These are phyloP conservation scores for Drosophila kohkoa DNA, from an alignment of 1,140 invertebrate genomes.

Conservation along the genomic window DNA sequence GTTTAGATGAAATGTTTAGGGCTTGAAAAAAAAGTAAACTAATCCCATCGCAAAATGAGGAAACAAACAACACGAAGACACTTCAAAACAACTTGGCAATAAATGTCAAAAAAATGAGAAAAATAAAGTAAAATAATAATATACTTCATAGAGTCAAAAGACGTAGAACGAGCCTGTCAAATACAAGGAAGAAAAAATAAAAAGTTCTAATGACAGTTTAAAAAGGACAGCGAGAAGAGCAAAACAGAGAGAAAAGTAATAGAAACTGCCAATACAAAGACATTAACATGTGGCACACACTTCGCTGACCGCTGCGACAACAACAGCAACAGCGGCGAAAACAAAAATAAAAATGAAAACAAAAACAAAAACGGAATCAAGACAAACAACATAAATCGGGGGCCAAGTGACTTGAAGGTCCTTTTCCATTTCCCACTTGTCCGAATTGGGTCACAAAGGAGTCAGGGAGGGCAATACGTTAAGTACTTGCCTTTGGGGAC, in stretches of 20 bases:
- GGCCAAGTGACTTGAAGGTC: constrained; percentile 33
- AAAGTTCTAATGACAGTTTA: constrained; percentile 54
- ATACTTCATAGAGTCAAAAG: not conserved
- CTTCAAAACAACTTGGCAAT: constrained; percentile 45
- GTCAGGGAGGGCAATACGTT: constrained; percentile 37
- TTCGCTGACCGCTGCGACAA: constrained; percentile 24
- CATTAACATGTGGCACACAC: constrained; percentile 53
- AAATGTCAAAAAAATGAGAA: constrained; percentile 49
- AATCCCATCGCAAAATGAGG: constrained; percentile 26
- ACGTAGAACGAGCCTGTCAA: constrained; percentile 51
- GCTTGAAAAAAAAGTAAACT: constrained; percentile 5
- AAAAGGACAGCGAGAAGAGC: constrained; percentile 25
- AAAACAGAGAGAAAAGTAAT: not conserved
- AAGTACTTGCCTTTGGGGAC: constrained; percentile 37
- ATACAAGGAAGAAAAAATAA: constrained; percentile 35
- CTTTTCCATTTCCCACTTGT: constrained; percentile 8
- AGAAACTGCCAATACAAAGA: constrained; percentile 40
- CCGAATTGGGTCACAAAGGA: constrained; percentile 34
- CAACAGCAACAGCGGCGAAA: constrained; percentile 17
- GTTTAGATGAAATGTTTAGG: not conserved
- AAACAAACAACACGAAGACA: constrained; percentile 39
- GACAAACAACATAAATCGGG: constrained; percentile 53
- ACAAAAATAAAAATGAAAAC: not conserved
- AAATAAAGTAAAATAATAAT: constrained; percentile 16
- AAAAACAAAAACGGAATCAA: constrained; percentile 7